Conservation (phyloP, 2,888 invertebrate species). For the Thumatha senex region DNA sequence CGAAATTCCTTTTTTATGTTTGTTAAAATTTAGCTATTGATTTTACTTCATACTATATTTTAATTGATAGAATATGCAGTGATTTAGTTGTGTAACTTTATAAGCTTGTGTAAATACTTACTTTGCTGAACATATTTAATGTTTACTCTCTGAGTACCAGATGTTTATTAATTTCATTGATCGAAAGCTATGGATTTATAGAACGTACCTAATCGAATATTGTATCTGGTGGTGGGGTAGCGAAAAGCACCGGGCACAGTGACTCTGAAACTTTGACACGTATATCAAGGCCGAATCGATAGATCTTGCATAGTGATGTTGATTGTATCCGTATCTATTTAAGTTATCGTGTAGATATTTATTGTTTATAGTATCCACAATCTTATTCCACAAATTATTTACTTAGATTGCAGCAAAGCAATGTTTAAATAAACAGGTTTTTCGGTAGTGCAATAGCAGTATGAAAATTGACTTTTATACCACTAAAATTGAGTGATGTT, state of each 20-base stretch:
- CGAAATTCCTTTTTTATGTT: no score
- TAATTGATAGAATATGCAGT: no score
- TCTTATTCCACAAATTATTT: no score
- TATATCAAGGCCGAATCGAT: slow-evolving; percentile 49
- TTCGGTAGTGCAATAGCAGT: no score
- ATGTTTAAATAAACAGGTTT: no score
- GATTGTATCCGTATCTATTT: slow-evolving; percentile 36
- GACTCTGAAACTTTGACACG: slow-evolving; percentile 60
- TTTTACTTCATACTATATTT: no score
- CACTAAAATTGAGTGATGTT: no score
- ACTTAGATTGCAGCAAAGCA: no score
- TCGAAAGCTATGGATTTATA: slow-evolving; percentile 62
- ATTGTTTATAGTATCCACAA: slow-evolving; percentile 21
- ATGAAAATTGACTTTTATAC: no score
- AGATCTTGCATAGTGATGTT: slow-evolving; percentile 9
- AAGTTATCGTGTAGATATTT: slow-evolving; percentile 23
- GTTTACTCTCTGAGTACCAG: slow-evolving; percentile 54
- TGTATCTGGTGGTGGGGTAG: slow-evolving; percentile 52
- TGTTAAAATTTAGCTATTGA: no score
- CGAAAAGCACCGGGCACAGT: slow-evolving; percentile 61
- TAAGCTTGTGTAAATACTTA: slow-evolving; percentile 42
- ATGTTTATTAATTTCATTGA: slow-evolving; percentile 62
- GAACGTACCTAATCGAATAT: slow-evolving; percentile 37
- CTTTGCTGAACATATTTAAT: slow-evolving; percentile 68
- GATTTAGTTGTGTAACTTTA: no score